These are phyloP conservation scores for Zaprionus capensis DNA, from an alignment of 1,140 invertebrate species.

Conservation along the genomic window DNA sequence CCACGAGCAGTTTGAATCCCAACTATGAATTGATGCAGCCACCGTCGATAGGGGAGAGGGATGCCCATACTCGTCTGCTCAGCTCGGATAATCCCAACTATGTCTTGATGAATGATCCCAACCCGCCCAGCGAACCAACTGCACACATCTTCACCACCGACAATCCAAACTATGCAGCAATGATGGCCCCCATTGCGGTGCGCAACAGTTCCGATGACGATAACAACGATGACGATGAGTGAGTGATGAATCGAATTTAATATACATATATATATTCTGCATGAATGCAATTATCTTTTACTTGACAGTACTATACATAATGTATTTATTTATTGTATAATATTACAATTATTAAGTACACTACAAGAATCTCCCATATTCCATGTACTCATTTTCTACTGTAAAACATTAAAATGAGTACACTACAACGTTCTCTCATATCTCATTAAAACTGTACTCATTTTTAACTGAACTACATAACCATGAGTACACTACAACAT, in stretches of 20 bases:
- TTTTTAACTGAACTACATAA: no score
- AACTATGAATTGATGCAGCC: slow-evolving; percentile 77
- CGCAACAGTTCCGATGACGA: slow-evolving; percentile 53
- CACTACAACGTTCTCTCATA: no score
- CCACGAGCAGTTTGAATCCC: slow-evolving; percentile 69
- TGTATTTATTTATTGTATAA: no score
- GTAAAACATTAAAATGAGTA: no score
- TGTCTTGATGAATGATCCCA: slow-evolving; percentile 58
- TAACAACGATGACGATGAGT: slow-evolving; percentile 44
- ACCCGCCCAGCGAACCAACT: background rate
- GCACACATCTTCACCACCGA: slow-evolving; percentile 37
- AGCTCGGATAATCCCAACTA: slow-evolving; percentile 64
- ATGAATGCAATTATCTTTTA: background rate
- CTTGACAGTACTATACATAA: background rate
- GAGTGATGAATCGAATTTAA: background rate
- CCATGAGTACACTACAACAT: no score
- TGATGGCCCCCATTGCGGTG: slow-evolving; percentile 39
- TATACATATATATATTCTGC: no score
- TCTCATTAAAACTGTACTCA: no score
- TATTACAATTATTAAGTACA: no score
- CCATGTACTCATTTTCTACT: no score
- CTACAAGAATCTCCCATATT: no score
- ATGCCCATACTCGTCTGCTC: background rate
- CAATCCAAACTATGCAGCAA: slow-evolving; percentile 70
- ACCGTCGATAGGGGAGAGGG: background rate